These are phyloP conservation scores for Zaprionus vittiger DNA, from an alignment of 1,140 invertebrate genomes.

Conservation along the genomic window DNA sequence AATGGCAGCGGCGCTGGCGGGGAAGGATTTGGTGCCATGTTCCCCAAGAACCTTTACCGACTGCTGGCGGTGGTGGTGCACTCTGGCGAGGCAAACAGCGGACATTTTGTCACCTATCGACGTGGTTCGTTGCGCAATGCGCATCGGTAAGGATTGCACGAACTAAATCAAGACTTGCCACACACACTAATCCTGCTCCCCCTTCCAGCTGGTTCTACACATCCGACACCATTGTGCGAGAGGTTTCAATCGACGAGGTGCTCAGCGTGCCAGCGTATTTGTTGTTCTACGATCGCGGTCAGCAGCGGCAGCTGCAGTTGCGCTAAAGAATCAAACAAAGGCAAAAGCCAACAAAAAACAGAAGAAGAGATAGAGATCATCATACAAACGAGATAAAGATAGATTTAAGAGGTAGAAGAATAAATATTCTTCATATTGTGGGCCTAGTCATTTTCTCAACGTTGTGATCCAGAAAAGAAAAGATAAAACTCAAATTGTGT, in stretches of 20 bases:
- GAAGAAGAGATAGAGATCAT: background rate
- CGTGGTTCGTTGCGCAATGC: conserved; percentile 88
- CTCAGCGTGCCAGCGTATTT: conserved; percentile 88
- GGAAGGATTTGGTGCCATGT: conserved; percentile 80
- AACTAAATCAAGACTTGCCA: background rate
- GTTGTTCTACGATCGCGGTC: conserved; percentile 88
- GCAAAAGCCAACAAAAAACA: background rate
- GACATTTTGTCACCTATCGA: conserved; percentile 96
- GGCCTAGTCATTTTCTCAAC: conserved; percentile 46
- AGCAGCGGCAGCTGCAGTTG: conserved; percentile 63
- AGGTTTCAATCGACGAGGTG: conserved; percentile 88
- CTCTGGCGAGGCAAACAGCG: conserved; percentile 92
- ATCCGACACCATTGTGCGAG: conserved; percentile 88
- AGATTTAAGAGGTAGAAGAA: conserved; percentile 4
- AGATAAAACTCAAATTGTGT: conserved; percentile 11
- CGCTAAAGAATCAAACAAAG: conserved; percentile 40
- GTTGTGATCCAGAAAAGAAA: conserved; percentile 14
- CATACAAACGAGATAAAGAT: background rate
- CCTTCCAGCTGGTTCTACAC: conserved; percentile 88
- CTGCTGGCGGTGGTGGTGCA: conserved; percentile 95
- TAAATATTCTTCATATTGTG: conserved; percentile 5
- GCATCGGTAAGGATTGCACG: conserved; percentile 82
- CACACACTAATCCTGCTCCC: background rate
- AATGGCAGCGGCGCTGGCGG: conserved; percentile 58
- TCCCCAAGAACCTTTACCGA: conserved; percentile 87